A percentile compares a stretch with the other conserved stretches of the same genome.
phyloP scores from a whole-genome alignment of 2,797 vertebrate genomes.

The Sebastes vulpes region DNA sequence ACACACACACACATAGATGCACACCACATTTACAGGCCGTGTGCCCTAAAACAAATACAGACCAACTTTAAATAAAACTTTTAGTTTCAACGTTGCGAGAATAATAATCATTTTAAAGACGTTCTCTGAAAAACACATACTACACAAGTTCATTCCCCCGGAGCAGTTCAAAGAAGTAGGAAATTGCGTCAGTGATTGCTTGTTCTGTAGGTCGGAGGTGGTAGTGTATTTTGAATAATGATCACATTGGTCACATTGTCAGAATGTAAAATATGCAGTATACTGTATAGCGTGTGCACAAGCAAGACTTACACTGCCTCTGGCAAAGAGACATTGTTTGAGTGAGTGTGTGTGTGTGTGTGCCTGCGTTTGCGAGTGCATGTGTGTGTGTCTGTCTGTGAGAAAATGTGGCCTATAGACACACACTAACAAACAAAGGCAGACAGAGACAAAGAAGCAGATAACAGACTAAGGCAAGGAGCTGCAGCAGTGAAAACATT shows the following conservation, averaged over 20 bases:
- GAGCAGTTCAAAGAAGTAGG: slow-evolving; percentile 60
- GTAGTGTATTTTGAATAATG: slow-evolving; percentile 73
- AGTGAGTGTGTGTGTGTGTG: background rate
- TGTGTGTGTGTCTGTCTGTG: background rate
- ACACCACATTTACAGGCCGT: background rate
- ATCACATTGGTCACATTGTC: slow-evolving; percentile 69
- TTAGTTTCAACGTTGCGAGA: slow-evolving; percentile 11
- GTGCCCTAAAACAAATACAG: slow-evolving; percentile 8
- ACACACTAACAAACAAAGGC: slow-evolving; percentile 31
- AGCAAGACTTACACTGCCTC: slow-evolving; percentile 55
- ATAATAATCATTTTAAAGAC: slow-evolving; percentile 53
- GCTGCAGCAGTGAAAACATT: slow-evolving; percentile 16
- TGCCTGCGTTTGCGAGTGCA: background rate
- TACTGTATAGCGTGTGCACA: slow-evolving; percentile 46
- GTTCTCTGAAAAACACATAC: slow-evolving; percentile 45
- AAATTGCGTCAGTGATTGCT: slow-evolving; percentile 72
- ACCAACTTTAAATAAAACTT: slow-evolving; percentile 45
- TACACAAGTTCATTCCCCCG: slow-evolving; percentile 49
- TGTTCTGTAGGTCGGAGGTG: slow-evolving; percentile 57
- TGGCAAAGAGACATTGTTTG: slow-evolving; percentile 48
- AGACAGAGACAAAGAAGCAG: slow-evolving; percentile 17
- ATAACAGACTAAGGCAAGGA: slow-evolving; percentile 2
- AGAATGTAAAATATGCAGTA: slow-evolving; percentile 70
- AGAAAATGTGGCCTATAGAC: background rate
- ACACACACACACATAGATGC: background rate